These are phyloP conservation scores for Mus spretus DNA, from an alignment of 2,797 vertebrate species.

Conservation along the genomic window DNA sequence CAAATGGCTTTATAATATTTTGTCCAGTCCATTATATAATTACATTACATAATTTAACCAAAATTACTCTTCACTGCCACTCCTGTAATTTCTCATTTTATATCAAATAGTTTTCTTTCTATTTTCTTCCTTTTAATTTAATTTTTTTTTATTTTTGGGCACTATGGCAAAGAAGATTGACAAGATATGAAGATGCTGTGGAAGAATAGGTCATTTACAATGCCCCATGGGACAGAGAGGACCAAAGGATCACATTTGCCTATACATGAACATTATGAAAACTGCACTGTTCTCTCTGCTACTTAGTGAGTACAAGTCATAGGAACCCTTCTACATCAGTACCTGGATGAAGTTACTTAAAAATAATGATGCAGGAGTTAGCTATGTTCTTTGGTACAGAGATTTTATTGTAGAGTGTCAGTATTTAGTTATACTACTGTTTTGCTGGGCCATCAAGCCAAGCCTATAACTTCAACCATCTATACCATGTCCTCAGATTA, in stretches of 20 bases:
- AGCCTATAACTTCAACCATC: neutral
- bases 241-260: accelerated
- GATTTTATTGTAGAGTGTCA: neutral
- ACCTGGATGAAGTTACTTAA: neutral
- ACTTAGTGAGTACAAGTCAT: neutral
- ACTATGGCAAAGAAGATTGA: too few relatives aligned
- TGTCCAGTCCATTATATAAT: too few relatives aligned
- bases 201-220: accelerated
- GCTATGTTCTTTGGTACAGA: accelerated
- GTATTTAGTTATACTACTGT: neutral
- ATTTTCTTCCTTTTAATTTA: too few relatives aligned
- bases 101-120: too few relatives aligned
- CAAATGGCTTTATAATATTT: too few relatives aligned
- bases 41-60: too few relatives aligned
- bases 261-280: accelerated
- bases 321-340: accelerated
- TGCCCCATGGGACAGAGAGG: neutral
- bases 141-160: neutral
- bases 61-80: too few relatives aligned
- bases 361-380: neutral
- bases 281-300: neutral
- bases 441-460: neutral
- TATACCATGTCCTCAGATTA: neutral
- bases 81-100: too few relatives aligned
- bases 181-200: accelerated